Base-by-base conservation (phyloP, 2,113 vertebrate genomes). In the Notechis scutatus region DNA sequence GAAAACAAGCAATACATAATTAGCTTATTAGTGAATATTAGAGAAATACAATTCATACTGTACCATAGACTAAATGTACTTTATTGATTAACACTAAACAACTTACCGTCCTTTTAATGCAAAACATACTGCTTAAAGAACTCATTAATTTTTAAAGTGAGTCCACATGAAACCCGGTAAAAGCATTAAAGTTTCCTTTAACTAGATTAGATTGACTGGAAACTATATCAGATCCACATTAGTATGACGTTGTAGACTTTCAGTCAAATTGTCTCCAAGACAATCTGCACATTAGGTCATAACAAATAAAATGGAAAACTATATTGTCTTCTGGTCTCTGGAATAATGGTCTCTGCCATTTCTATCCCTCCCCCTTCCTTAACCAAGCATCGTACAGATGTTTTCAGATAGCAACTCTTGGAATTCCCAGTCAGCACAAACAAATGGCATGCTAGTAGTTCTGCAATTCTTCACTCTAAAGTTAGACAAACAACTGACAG, bases 151-250 rank as follows among this genome's bases (percentile, higher is more conserved):
- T 94, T 96, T 94, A 96, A 96, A 91, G 45, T 34, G 24, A 94
- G 18, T 93, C 45, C 39, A 10, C 91, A 81, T 87, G 85, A 88
- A 50, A 93, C 74, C 88, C 87, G 81, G 94, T 90, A 92, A 96
- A 90, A 93, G 61, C 95, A 96, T 95, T 91, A 96, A 93, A 94
- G 92, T 95, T 96, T 90, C 92, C 96, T 96, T 97, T n/a, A 95
- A 94, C 69, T 89, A 92, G 91, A 54, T 94, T 94, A 94, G 47
- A 93, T 94, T 90, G 52, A 89, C 87, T 92, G 29, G 61, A 93
- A 92, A 50, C 91, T 93, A 2, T 87, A 93, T 87, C 56, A 47
- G 56, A 93, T 14, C 64, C 21, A 89, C 29, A 64, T 57, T 61
- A n/a, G 86, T 90, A 85, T 90, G 47, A 50, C 14, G 24, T 92